phyloP scores from a whole-genome alignment of 2,113 vertebrate genomes.

The Hypomesus transpacificus region DNA sequence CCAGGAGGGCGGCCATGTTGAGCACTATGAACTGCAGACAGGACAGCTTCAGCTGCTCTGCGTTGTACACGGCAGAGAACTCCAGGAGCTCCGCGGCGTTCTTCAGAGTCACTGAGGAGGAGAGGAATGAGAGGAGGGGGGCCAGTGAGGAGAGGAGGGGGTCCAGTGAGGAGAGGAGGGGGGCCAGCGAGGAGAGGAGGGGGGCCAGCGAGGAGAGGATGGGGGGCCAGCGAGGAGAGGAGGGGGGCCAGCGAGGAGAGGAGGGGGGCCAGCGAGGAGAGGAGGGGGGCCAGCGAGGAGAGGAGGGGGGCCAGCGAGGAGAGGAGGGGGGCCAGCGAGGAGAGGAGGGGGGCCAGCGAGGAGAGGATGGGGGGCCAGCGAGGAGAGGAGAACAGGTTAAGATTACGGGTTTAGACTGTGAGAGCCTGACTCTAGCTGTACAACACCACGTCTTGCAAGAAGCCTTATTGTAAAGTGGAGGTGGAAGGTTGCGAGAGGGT shows the following conservation, averaged over 20 bases:
- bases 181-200: background rate
- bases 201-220: conserved; percentile 22
- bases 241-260: conserved; percentile 7
- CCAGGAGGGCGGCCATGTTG: conserved; percentile 91
- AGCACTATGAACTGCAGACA: conserved; percentile 92
- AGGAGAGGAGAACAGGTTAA: too few relatives aligned
- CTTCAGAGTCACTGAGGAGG: conserved; percentile 86
- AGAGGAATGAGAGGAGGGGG: background rate
- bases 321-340: background rate
- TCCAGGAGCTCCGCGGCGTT: conserved; percentile 90
- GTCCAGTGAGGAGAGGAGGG: background rate
- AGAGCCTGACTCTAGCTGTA: too few relatives aligned
- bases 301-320: too few relatives aligned
- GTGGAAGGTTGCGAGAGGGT: background rate
- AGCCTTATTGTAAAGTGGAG: too few relatives aligned
- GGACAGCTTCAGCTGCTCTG: conserved; percentile 90
- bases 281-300: too few relatives aligned
- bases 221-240: conserved; percentile 4
- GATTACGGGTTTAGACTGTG: too few relatives aligned
- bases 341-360: too few relatives aligned
- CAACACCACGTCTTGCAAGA: too few relatives aligned
- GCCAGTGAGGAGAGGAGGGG: too few relatives aligned
- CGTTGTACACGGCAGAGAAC: conserved; percentile 88
- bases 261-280: too few relatives aligned
- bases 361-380: conserved; percentile 31